Evolutionary conservation across 2,888 invertebrate genomes (phyloP), one percentile per base, ranked within the genome.

Genomic region (Drosophila tanythrix): DNA sequence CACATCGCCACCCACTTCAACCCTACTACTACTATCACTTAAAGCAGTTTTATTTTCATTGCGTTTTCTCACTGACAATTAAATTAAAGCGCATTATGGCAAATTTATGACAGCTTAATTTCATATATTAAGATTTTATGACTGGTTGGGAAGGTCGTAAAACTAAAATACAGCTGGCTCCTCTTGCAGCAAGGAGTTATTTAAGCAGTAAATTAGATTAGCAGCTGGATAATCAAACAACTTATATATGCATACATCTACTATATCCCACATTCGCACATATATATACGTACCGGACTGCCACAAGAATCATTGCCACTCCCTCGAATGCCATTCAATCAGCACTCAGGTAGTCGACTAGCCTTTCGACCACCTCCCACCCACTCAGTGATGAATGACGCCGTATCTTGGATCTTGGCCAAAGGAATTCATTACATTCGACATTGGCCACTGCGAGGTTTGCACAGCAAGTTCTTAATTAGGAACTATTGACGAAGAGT

Each of bases 51-150:
- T 73, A 88, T 83, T 90, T 88, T 90, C 90, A 90, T 87, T 81
- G 89, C 89, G 68, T 70, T 82, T 72, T 74, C 72, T 55, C 77
- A 71, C 73, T 86, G 81, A 86, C 90, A 90, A 90, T 90, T 90
- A 90, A 91, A 90, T 90, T 91, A 91, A 91, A 88, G 85, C 82
- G 79, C 76, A 87, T 84, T 89, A 89, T 88, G 81, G 83, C 75
- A 82, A 91, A 88, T 92, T 91, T 90, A 91, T 88, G 86, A 79
- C 87, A 82, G 82, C 89, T 92, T 91, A 85, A 91, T 90, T 90
- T 88, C 83, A 81, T 88, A 87, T 90, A 92, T 91, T 88, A 92
- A 90, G 83, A 82, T 83, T 91, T 92, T 87, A 90, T 81, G 76
- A 46, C 70, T 48, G 60, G 61, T 70, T 60, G 62, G 57, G 48